Evolutionary conservation across 2,113 vertebrate genomes (phyloP), one percentile per base, ranked within the genome.

Genomic region (Vombatus ursinus): DNA sequence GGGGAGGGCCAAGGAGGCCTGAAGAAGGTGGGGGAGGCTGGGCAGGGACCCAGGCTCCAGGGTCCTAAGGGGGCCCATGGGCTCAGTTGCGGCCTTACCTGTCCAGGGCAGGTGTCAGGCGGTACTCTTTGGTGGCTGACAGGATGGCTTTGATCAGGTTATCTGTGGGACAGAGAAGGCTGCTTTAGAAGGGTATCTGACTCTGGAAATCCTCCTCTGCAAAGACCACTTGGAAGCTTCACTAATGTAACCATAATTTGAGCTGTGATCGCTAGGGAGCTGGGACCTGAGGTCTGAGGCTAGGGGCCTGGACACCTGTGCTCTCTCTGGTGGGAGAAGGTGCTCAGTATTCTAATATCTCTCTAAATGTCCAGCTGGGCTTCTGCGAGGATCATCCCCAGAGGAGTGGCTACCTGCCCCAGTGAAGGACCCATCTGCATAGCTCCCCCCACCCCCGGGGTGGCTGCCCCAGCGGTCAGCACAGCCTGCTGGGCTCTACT

Each of bases 121-220:
- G 99, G 52, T 99, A 99, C 97, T 99, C 98, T 98, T 99, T 99
- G 49, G 99, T 99, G 96, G 97, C 97, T 91, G 98, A 98, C 99
- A 99, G 98, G 98, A 99, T 99, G 97, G 97, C 98, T 98, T 99
- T 99, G 96, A 99, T 99, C 95, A 99, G 98, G 98, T 99, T 99
- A 98, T 99, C 99, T 99, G 99, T 89, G 98, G 96, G 94, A 97
- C 96, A 98, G 84, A 98, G 93, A 97, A 95, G 90, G 95, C 8
- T 96, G 61, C 89, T 61, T 98, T 95, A 98, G 95, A 93, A 61
- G 26, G 47, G 93, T 44, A 90, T 37, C 49, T 89, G 51, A 50
- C 31, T 92, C 22, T 51, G 24, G 53, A n/a, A 96, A 94, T 1
- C 6, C 8, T 49, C 53, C 24, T 61, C 61, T 9, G 28, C 2